phyloP scores from a whole-genome alignment of 2,888 invertebrate genomes.

The Chymomyza caudatula region DNA sequence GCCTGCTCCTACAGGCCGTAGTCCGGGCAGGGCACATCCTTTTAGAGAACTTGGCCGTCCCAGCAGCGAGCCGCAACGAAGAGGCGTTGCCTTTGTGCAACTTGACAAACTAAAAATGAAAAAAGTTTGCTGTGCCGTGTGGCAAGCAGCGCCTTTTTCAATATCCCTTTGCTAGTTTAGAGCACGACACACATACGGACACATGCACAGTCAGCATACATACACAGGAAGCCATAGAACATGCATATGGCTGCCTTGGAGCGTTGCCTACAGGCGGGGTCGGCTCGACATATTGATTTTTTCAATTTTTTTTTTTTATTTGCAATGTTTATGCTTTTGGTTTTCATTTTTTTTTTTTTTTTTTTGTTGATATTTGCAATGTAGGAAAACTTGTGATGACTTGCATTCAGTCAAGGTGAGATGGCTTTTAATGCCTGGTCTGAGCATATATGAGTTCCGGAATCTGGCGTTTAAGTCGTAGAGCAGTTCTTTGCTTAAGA shows the following conservation, averaged over 20 bases:
- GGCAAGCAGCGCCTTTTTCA: slow-evolving; percentile 68
- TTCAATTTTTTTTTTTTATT: slow-evolving; percentile 5
- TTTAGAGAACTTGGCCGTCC: background rate
- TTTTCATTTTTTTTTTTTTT: background rate
- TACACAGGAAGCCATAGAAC: slow-evolving; percentile 17
- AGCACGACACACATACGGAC: slow-evolving; percentile 22
- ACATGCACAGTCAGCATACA: background rate
- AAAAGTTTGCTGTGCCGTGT: slow-evolving; percentile 61
- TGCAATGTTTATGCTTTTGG: background rate
- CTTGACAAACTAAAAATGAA: slow-evolving; percentile 73
- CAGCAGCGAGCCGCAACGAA: background rate
- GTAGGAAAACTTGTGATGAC: background rate
- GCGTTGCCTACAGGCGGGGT: slow-evolving; percentile 7
- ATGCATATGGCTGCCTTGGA: slow-evolving; percentile 14
- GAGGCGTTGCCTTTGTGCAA: slow-evolving; percentile 37
- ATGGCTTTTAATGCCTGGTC: background rate
- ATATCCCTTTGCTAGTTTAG: slow-evolving; percentile 48
- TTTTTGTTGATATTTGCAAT: background rate
- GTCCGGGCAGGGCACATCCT: background rate
- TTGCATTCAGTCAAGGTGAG: slow-evolving; percentile 1
- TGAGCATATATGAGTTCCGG: background rate
- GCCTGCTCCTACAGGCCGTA: background rate
- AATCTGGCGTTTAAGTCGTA: background rate
- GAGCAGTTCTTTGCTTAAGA: background rate
- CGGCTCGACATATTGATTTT: slow-evolving; percentile 62